Percentiles rank a stretch among this genome's conserved stretches.
These are phyloP conservation scores for Campoplex nolae DNA, from an alignment of 2,888 invertebrate genomes.

Conservation along the genomic window DNA sequence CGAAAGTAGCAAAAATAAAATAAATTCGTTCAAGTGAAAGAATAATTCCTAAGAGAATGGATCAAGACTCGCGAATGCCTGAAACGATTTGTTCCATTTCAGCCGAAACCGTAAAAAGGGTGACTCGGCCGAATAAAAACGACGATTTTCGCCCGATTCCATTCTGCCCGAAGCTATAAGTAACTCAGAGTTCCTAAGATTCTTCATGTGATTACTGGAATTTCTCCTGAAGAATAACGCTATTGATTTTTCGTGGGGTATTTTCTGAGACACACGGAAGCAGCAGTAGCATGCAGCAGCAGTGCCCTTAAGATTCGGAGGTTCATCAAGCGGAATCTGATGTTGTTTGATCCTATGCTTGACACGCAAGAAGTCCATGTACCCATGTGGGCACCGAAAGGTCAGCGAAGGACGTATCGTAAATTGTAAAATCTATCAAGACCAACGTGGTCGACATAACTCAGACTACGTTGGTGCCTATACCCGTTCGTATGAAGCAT, in stretches of 20 bases:
- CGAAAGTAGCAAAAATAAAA: no score
- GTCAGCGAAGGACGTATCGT: constrained; percentile 75
- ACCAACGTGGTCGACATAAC: constrained; percentile 84
- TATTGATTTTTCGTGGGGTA: not conserved
- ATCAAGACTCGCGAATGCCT: no score
- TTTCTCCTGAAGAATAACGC: not conserved
- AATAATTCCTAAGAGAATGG: no score
- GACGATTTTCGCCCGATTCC: not conserved
- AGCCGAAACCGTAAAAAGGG: not conserved
- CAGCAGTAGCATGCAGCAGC: not conserved
- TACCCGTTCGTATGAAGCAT: constrained; percentile 83
- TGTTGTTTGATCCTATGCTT: constrained; percentile 44
- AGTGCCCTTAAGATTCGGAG: constrained; percentile 31
- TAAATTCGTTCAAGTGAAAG: no score
- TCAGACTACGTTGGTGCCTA: constrained; percentile 80
- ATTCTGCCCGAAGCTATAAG: not conserved
- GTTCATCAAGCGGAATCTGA: constrained; percentile 26
- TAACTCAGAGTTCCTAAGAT: not conserved
- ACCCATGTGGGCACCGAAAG: constrained; percentile 41
- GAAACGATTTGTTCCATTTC: not conserved
- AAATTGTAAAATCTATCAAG: constrained; percentile 85
- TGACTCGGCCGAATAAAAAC: not conserved
- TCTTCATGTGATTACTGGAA: not conserved
- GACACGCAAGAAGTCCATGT: constrained; percentile 43
- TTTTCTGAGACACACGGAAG: not conserved